Evolutionary conservation across 2,113 vertebrate genomes (phyloP), one percentile per base, ranked within the genome.

Genomic region (Trichechus manatus): DNA sequence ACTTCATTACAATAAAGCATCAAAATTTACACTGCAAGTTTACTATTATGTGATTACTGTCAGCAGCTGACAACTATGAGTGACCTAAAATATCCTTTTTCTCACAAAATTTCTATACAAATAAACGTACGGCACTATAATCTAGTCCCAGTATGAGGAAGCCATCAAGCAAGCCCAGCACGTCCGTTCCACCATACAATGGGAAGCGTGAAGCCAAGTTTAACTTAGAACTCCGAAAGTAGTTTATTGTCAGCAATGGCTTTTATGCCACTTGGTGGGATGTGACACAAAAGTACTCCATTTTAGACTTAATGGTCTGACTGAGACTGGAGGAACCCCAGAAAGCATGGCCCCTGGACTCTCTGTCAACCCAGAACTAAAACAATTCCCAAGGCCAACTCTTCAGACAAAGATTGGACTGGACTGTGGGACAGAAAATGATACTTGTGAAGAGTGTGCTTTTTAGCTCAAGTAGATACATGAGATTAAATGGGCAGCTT

Each of bases 251-350:
- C 81, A 97, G 94, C 79, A 95, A 87, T 0, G 1, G 70, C 84
- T 89, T 96, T 97, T 96, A 96, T 79, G 95, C 93, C 96, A 97
- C 94, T 97, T 63, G 93, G 95, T 95, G 89, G 75, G 36, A 98
- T 94, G 91, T 80, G 91, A 97, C 91, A 97, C 61, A 79, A 70
- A 98, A 97, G 77, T 50, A 92, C 42, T 97, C 4, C 39, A 39
- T 39, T 39, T 39, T 39, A 39, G 39, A 39, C 39, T 3, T 39
- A 2, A 39, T 39, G 39, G 39, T 39, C 39, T 39, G 39, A 39
- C 39, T 39, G 39, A 39, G 39, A 39, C 39, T 39, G 39, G 39
- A 39, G 39, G 39, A 39, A 39, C 39, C 39, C 39, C 39, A 39
- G 39, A 39, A 39, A 39, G 39, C 39, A 39, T 39, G 39, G 39